These are phyloP conservation scores for Venusia cambrica DNA, from an alignment of 2,888 invertebrate species.

Conservation along the genomic window DNA sequence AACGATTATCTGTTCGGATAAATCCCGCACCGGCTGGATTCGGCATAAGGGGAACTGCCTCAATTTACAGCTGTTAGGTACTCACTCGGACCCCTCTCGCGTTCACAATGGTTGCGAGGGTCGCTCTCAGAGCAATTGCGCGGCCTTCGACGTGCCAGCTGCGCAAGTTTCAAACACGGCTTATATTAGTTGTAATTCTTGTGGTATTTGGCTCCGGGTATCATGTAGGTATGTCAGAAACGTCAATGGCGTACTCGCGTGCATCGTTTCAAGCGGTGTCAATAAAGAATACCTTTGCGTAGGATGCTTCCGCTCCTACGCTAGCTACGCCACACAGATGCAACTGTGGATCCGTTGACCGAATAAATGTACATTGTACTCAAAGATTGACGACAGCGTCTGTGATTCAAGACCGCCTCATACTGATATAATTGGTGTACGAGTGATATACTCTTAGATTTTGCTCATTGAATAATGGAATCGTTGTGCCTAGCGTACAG, in stretches of 20 bases:
- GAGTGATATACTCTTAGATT: conserved; percentile 25
- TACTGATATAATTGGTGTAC: conserved; percentile 30
- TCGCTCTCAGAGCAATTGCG: conserved; percentile 27
- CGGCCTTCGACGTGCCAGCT: conserved; percentile 31
- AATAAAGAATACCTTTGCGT: conserved; percentile 44
- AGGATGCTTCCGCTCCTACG: conserved; percentile 48
- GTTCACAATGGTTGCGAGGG: conserved; percentile 36
- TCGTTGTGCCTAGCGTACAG: too few species aligned
- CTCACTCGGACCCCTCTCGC: conserved; percentile 51
- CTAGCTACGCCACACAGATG: conserved; percentile 34
- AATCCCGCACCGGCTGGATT: conserved; percentile 44
- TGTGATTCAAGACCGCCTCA: conserved; percentile 18
- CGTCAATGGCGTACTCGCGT: conserved; percentile 34
- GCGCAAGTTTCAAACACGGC: conserved; percentile 21
- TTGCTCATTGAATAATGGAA: conserved; percentile 17
- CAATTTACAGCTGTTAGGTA: conserved; percentile 48
- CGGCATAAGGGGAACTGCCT: too few species aligned
- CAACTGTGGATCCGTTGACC: conserved; percentile 36
- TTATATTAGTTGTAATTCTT: conserved; percentile 23
- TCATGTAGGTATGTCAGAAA: conserved; percentile 25
- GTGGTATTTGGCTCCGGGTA: conserved; percentile 24
- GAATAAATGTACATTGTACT: conserved; percentile 37
- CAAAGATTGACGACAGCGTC: conserved; percentile 30
- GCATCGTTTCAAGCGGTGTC: conserved; percentile 42
- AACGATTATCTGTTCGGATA: conserved; percentile 63